Percentiles rank a stretch among this genome's conserved stretches.
Conservation (phyloP, 2,113 vertebrate species). For the Tiliqua scincoides region DNA sequence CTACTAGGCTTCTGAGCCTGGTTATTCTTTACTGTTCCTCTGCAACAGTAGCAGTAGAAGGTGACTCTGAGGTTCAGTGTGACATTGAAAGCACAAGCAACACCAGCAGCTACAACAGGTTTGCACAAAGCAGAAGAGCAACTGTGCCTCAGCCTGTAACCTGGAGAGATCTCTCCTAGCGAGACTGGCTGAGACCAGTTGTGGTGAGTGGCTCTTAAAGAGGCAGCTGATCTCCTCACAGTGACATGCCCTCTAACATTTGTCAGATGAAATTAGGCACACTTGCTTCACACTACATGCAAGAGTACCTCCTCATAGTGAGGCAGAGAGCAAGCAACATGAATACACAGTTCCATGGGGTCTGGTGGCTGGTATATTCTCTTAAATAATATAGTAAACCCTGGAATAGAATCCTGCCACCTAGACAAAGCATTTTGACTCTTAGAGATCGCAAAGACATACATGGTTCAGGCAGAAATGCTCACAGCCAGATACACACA, state of each 20-base stretch:
- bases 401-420: neutral
- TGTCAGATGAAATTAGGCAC: slow-evolving; percentile 23
- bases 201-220: slow-evolving; percentile 1
- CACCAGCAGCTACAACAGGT: neutral
- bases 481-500: neutral
- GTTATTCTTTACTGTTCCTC: neutral
- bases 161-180: neutral
- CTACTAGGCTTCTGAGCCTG: neutral
- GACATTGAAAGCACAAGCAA: neutral
- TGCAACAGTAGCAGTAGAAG: neutral
- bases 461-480: neutral
- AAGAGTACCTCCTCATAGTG: neutral
- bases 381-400: slow-evolving; percentile 2
- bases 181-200: neutral
- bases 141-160: neutral
- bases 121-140: neutral
- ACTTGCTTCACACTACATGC: neutral
- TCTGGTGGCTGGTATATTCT: neutral
- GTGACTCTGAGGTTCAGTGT: neutral
- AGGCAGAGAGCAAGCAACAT: slow-evolving; percentile 4
- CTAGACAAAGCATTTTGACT: neutral
- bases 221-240: slow-evolving; percentile 1
- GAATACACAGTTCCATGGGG: neutral
- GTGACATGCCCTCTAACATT: slow-evolving; percentile 23
- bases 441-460: neutral